Percentiles rank a stretch among this genome's conserved stretches.
phyloP scores from a whole-genome alignment of 2,797 vertebrate species.

The Hydrolagus colliei region DNA sequence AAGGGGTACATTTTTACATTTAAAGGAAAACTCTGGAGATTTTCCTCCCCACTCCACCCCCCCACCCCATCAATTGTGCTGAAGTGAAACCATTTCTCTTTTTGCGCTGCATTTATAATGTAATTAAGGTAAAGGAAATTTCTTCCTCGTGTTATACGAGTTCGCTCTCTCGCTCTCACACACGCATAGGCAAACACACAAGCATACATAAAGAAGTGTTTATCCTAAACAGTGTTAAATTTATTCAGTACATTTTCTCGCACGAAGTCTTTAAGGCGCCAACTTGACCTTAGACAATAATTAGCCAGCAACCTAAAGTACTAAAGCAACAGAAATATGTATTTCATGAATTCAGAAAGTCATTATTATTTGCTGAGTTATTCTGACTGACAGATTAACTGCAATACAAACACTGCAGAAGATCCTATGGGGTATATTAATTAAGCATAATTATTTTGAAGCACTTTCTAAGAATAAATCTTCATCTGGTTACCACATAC shows the following conservation, averaged over 20 bases:
- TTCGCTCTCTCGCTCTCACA: neutral
- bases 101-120: neutral
- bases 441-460: neutral
- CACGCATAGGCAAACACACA: neutral
- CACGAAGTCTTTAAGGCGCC: neutral
- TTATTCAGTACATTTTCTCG: neutral
- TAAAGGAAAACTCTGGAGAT: too few species aligned
- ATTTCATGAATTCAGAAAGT: constrained; percentile 3
- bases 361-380: neutral
- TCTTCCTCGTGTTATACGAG: neutral
- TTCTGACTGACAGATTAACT: constrained; percentile 19
- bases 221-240: neutral
- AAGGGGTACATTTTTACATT: too few species aligned
- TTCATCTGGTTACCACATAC: neutral
- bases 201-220: neutral
- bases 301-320: neutral
- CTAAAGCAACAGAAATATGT: neutral
- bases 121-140: neutral
- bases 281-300: constrained; percentile 21
- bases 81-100: too few species aligned
- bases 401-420: neutral
- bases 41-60: too few species aligned
- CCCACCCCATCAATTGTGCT: too few species aligned
- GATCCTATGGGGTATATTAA: neutral
- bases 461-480: neutral